Evolutionary conservation across 2,113 vertebrate genomes (phyloP).

Genomic region (Nipponia nippon): DNA sequence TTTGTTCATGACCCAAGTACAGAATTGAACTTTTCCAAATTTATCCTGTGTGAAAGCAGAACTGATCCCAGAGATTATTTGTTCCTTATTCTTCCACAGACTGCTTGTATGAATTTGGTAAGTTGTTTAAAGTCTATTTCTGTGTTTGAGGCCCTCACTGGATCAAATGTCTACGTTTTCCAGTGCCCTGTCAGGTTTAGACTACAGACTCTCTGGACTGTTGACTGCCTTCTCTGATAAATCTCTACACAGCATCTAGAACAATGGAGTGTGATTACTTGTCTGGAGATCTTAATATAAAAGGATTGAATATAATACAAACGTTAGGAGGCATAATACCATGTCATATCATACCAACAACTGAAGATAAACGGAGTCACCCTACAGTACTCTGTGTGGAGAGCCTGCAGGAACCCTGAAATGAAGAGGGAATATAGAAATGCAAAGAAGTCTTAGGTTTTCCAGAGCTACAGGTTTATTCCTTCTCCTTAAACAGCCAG

Average conservation of each 20-base stretch:
- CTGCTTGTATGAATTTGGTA: background rate
- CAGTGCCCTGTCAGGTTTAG: background rate
- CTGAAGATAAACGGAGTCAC: background rate
- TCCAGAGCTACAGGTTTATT: background rate
- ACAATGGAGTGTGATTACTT: background rate
- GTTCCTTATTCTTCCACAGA: background rate
- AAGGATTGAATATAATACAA: background rate
- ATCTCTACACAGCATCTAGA: background rate
- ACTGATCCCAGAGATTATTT: background rate
- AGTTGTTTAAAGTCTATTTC: background rate
- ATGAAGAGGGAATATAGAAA: background rate
- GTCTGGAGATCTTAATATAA: background rate
- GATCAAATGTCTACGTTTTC: background rate
- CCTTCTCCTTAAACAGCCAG: background rate
- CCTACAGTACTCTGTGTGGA: background rate
- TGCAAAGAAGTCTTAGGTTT: background rate
- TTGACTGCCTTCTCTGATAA: background rate
- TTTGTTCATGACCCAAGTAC: background rate
- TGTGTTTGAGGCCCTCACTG: background rate
- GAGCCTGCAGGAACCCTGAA: background rate
- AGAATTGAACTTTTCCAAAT: background rate
- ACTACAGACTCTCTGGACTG: background rate
- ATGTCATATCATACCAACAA: background rate
- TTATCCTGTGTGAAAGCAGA: background rate
- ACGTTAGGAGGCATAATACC: background rate